Conservation (phyloP, 2,113 vertebrate genomes). For the Odobenus rosmarus region DNA sequence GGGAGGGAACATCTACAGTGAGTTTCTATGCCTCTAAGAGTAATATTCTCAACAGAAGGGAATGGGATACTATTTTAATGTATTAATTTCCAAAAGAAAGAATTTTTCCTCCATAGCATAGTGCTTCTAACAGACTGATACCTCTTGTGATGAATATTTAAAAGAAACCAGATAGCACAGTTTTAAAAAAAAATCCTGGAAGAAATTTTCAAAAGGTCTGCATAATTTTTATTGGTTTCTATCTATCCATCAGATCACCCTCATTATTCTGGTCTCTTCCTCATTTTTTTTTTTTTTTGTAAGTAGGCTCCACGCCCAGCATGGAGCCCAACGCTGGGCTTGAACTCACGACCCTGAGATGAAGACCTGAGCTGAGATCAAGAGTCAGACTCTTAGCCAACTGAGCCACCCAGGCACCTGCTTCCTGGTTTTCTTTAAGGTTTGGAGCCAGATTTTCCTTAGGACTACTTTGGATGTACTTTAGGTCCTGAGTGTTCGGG, state of each 20-base stretch:
- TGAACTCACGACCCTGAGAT: not conserved
- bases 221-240: not conserved
- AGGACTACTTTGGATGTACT: not conserved
- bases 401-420: not conserved
- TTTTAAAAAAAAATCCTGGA: slow-evolving; percentile 19
- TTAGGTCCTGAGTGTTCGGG: not conserved
- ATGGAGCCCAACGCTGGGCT: not conserved
- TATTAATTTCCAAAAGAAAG: slow-evolving; percentile 31
- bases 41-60: not conserved
- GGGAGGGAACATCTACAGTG: not conserved
- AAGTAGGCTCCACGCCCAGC: not conserved
- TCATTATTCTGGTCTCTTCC: not conserved
- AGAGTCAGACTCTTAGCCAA: not conserved
- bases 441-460: slow-evolving; percentile 18
- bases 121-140: not conserved
- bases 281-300: not conserved
- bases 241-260: not conserved
- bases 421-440: not conserved
- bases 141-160: not conserved
- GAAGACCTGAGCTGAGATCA: not conserved
- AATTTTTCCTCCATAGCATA: not conserved
- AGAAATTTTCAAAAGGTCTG: not conserved
- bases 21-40: not conserved
- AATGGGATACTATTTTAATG: not conserved
- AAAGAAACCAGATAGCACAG: not conserved